These are phyloP conservation scores for Drosophila meridionalis DNA, from an alignment of 2,888 invertebrate genomes.

Conservation along the genomic window DNA sequence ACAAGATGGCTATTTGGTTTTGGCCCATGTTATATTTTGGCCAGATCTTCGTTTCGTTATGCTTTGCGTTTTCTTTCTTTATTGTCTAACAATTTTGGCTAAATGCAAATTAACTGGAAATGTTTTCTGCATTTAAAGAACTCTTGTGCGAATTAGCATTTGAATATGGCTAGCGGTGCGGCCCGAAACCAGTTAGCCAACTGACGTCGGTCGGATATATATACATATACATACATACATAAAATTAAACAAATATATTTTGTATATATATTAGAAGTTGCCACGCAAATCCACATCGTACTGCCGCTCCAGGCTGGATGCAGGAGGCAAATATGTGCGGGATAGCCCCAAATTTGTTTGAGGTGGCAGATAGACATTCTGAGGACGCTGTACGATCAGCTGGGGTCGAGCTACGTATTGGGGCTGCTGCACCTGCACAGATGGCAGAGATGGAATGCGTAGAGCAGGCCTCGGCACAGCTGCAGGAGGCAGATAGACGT, in stretches of 20 bases:
- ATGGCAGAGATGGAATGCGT: neutral
- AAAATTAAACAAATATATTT: no score
- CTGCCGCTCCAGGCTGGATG: constrained; percentile 9
- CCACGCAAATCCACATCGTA: constrained; percentile 18
- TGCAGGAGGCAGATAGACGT: constrained; percentile 34
- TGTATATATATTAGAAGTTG: constrained; percentile 1
- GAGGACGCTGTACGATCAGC: neutral
- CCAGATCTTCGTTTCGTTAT: constrained; percentile 14
- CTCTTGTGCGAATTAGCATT: constrained; percentile 56
- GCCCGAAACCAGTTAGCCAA: constrained; percentile 54
- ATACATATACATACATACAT: neutral
- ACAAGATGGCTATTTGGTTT: constrained; percentile 17
- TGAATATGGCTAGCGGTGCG: constrained; percentile 54
- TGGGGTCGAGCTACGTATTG: neutral
- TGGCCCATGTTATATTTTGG: constrained; percentile 4
- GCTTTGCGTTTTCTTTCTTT: constrained; percentile 38
- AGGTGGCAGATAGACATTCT: constrained; percentile 22
- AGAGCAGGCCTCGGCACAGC: no score
- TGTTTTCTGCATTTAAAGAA: constrained; percentile 46
- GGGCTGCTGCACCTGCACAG: neutral
- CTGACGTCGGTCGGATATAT: constrained; percentile 14
- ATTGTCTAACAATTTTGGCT: constrained; percentile 38
- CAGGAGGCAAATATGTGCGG: constrained; percentile 44
- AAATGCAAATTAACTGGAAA: constrained; percentile 61
- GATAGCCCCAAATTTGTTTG: neutral